These are phyloP conservation scores for Catalaphyllia jardinei DNA, from an alignment of 64 coral and sea anemone genomes.

Conservation along the genomic window DNA sequence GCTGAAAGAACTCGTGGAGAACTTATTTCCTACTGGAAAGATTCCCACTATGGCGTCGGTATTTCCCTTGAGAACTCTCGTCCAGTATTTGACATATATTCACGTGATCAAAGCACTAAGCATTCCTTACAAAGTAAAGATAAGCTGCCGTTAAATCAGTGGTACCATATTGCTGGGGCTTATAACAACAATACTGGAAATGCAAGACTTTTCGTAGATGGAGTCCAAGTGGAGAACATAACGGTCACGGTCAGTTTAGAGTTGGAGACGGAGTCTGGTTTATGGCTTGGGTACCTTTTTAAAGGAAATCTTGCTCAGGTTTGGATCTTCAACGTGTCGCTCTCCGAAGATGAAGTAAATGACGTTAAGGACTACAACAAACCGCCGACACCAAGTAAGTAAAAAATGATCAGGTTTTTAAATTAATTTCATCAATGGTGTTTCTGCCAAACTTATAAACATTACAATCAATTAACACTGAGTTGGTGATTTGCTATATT, in stretches of 20 bases:
- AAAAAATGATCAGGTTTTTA: neutral
- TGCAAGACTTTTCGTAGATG: neutral
- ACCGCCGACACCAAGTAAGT: neutral
- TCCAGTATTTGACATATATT: constrained; percentile 16
- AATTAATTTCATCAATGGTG: too few relatives aligned
- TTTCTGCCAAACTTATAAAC: too few relatives aligned
- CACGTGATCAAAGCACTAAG: neutral
- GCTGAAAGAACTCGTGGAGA: neutral
- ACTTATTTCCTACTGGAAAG: constrained; percentile 21
- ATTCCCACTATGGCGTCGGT: constrained; percentile 18
- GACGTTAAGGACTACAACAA: neutral
- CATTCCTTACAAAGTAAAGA: neutral
- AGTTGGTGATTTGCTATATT: too few relatives aligned
- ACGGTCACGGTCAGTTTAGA: neutral
- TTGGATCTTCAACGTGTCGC: constrained; percentile 14
- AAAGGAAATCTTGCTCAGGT: constrained; percentile 13
- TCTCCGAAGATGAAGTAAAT: neutral
- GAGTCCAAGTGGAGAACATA: neutral
- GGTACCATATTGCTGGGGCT: constrained; percentile 18
- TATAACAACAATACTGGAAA: neutral
- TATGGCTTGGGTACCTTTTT: constrained; percentile 38
- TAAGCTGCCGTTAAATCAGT: neutral
- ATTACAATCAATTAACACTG: too few relatives aligned
- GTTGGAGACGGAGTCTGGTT: constrained; percentile 15
- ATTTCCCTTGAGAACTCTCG: neutral